Conservation (phyloP, 37 sponge, comb jelly and placozoan genomes). For the Aphrocallistes beatrix region DNA sequence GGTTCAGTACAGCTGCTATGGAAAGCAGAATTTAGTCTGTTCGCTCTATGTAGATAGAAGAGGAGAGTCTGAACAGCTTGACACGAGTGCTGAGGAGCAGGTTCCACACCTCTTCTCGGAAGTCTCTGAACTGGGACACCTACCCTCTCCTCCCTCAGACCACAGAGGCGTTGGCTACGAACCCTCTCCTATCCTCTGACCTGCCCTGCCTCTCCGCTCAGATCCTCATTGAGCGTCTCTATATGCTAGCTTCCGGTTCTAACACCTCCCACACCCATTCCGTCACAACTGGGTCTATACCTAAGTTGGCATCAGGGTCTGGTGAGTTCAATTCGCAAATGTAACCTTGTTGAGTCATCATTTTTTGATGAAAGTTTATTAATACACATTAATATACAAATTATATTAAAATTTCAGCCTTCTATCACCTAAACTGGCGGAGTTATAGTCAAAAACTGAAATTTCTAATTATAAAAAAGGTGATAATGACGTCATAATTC, state of each 20-base stretch:
- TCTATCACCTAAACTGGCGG: no score
- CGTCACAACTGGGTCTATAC: background rate
- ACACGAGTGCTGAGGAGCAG: background rate
- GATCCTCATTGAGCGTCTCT: background rate
- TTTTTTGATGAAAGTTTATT: no score
- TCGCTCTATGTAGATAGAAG: constrained; percentile 10
- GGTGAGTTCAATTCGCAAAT: no score
- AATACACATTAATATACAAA: no score
- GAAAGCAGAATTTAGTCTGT: no score
- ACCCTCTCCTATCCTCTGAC: background rate
- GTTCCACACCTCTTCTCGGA: constrained; percentile 7
- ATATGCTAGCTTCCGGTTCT: background rate
- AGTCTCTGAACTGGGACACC: background rate
- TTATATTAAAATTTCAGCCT: no score
- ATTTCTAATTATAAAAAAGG: no score
- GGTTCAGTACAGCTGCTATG: no score
- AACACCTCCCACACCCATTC: background rate
- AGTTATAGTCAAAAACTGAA: no score
- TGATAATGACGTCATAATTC: no score
- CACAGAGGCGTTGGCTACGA: background rate
- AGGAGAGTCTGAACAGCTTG: background rate
- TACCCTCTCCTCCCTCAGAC: background rate
- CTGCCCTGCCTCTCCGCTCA: background rate
- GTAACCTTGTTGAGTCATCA: no score
- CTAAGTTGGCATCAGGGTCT: background rate